Evolutionary conservation across 1,140 invertebrate species (phyloP).

Genomic region (Caligus rogercresseyi): DNA sequence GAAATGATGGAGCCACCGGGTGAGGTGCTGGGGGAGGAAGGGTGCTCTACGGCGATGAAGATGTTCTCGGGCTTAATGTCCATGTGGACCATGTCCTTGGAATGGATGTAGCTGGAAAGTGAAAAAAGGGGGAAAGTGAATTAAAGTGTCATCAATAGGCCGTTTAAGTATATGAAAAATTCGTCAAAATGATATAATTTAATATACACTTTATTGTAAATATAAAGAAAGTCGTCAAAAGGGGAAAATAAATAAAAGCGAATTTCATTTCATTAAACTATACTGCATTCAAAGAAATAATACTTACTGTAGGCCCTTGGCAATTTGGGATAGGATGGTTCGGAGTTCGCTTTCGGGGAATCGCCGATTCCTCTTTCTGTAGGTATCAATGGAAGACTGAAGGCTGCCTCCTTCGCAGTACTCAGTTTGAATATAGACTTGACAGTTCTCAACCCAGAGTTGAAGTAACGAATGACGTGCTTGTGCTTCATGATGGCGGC

Average conservation of each 20-base stretch:
- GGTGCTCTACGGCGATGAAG: slow-evolving; percentile 47
- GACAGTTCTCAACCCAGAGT: slow-evolving; percentile 77
- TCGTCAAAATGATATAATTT: background rate
- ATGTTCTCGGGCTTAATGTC: slow-evolving; percentile 86
- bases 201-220: background rate
- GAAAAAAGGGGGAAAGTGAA: slow-evolving; percentile 3
- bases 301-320: slow-evolving; percentile 36
- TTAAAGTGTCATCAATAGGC: background rate
- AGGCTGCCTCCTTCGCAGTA: slow-evolving; percentile 78
- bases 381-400: slow-evolving; percentile 39
- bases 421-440: slow-evolving; percentile 83
- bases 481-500: slow-evolving; percentile 68
- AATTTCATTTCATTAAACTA: no score
- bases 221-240: no score
- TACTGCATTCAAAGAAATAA: background rate
- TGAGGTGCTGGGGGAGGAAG: background rate
- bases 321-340: slow-evolving; percentile 49
- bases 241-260: no score
- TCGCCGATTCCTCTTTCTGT: slow-evolving; percentile 31
- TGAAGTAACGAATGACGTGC: slow-evolving; percentile 71
- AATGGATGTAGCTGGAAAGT: slow-evolving; percentile 57
- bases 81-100: slow-evolving; percentile 67
- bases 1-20: background rate
- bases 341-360: slow-evolving; percentile 39
- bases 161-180: no score